These are phyloP conservation scores for Rousettus madagascariensis DNA, from an alignment of 2,797 vertebrate genomes.

Conservation along the genomic window DNA sequence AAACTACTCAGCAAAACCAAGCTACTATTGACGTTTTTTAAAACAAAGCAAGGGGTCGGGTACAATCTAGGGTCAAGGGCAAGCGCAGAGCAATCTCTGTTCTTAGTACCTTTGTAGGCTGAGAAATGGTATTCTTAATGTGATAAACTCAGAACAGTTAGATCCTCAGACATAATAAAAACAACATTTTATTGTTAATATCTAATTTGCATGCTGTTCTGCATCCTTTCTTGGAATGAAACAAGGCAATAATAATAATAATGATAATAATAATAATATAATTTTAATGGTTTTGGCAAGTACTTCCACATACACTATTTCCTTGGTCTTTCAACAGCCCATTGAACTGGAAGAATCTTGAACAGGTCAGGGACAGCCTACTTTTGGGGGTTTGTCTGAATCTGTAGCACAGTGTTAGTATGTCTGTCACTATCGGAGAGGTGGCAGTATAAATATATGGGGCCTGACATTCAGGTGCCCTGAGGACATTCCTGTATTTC, in stretches of 20 bases:
- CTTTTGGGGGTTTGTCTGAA: background rate
- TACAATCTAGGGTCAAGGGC: background rate
- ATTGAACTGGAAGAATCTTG: background rate
- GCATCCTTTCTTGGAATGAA: background rate
- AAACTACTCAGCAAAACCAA: background rate
- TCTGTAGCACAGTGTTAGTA: background rate
- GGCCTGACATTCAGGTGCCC: accelerated
- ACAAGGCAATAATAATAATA: background rate
- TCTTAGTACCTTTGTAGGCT: background rate
- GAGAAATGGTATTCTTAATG: background rate
- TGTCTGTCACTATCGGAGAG: accelerated
- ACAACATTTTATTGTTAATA: background rate
- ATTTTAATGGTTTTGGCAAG: background rate
- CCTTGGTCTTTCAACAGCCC: background rate
- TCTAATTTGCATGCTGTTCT: background rate
- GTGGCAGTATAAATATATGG: background rate
- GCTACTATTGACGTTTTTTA: background rate
- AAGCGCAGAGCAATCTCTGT: background rate
- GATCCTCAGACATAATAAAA: background rate
- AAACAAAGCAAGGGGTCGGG: background rate
- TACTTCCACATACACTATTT: background rate
- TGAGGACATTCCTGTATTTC: background rate
- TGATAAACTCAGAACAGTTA: background rate
- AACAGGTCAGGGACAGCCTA: background rate
- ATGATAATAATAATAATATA: no score